Conservation (phyloP, 2,888 invertebrate genomes). For the Limnephilus auricula region DNA sequence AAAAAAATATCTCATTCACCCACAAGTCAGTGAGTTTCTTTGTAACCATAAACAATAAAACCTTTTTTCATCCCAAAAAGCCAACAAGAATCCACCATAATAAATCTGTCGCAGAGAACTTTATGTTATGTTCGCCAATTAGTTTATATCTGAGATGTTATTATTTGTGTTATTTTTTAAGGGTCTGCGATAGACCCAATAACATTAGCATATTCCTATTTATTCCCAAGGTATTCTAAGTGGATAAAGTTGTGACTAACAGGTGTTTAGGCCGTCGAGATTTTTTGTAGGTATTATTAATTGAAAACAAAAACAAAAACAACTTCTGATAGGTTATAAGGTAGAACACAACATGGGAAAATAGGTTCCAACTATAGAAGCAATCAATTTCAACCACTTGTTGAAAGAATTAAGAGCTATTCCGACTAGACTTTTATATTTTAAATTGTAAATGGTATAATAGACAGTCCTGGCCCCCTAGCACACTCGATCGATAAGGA, state of each 20-base stretch:
- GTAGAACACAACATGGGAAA: too few relatives aligned
- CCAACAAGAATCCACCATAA: neutral
- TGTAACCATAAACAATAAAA: neutral
- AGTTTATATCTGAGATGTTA: neutral
- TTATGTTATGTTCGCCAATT: neutral
- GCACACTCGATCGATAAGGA: too few relatives aligned
- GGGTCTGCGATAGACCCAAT: neutral
- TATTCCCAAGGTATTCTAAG: neutral
- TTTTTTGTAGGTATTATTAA: neutral
- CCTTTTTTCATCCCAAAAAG: neutral
- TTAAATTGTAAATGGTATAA: too few relatives aligned
- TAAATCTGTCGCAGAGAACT: neutral
- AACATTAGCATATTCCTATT: neutral
- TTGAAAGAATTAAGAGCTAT: too few relatives aligned
- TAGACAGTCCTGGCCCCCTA: too few relatives aligned
- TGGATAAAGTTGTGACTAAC: neutral
- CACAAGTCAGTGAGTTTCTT: neutral
- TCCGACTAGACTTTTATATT: too few relatives aligned
- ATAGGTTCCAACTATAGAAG: too few relatives aligned
- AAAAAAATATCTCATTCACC: neutral
- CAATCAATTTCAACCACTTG: too few relatives aligned
- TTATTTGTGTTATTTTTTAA: neutral
- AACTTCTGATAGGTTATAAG: neutral
- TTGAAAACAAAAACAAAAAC: neutral
- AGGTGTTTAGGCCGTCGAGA: neutral